Evolutionary conservation across 2,797 vertebrate species (phyloP).

Genomic region (Cryptoblepharus egeriae): DNA sequence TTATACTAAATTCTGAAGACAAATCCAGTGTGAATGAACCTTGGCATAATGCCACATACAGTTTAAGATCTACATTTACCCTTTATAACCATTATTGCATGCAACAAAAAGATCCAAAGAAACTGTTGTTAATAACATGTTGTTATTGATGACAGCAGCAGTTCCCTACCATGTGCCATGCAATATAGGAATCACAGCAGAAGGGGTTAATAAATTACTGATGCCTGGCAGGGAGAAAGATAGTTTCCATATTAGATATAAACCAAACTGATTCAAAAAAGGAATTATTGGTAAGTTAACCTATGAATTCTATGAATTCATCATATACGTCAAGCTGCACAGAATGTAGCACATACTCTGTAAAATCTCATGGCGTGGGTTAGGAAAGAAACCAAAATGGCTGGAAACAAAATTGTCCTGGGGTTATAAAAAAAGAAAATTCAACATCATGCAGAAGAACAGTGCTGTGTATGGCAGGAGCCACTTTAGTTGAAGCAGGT

Average conservation of each 20-base stretch:
- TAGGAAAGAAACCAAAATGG: neutral
- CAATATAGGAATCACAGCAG: constrained; percentile 4
- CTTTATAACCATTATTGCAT: neutral
- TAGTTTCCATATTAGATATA: neutral
- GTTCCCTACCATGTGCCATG: neutral
- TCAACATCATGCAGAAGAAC: neutral
- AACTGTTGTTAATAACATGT: neutral
- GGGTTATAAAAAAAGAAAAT: neutral
- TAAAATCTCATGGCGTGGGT: neutral
- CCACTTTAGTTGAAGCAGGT: neutral
- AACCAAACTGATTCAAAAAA: neutral
- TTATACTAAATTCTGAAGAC: neutral
- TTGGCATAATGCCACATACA: neutral
- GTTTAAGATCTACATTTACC: neutral
- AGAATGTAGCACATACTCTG: neutral
- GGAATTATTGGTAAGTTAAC: neutral
- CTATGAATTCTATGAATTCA: neutral
- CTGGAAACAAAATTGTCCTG: neutral
- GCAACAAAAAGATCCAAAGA: constrained; percentile 1
- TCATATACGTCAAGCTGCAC: neutral
- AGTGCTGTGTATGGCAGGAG: neutral
- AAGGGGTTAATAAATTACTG: constrained; percentile 18
- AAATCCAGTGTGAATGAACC: neutral
- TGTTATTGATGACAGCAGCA: neutral
- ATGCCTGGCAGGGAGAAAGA: neutral